These are phyloP conservation scores for Hafferia zeledoni DNA, from an alignment of 2,797 vertebrate genomes.

Conservation along the genomic window DNA sequence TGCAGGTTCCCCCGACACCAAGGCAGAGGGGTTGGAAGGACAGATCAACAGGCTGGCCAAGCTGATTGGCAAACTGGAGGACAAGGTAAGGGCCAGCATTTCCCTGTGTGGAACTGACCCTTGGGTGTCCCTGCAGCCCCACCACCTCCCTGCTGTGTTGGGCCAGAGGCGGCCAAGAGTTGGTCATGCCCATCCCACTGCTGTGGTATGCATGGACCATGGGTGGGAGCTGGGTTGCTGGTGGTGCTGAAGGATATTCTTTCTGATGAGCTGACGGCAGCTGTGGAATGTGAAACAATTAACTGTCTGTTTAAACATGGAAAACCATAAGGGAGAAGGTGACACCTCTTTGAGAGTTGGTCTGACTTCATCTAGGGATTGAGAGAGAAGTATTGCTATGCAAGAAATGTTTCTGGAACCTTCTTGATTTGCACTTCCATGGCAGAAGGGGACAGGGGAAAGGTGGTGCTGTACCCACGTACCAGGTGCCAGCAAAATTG, in stretches of 20 bases:
- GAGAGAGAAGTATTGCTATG: not conserved
- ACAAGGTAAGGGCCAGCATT: conserved; percentile 81
- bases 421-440: not conserved
- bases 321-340: not conserved
- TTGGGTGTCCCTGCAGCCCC: not conserved
- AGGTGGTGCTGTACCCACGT: not conserved
- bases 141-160: not conserved
- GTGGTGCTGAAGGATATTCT: not conserved
- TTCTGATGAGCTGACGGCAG: not conserved
- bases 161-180: not conserved
- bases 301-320: not conserved
- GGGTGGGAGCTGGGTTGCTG: not conserved
- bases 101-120: fast-evolving
- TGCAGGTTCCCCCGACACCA: conserved; percentile 82
- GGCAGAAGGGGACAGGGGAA: not conserved
- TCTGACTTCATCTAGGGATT: not conserved
- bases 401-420: not conserved
- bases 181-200: not conserved
- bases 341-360: not conserved
- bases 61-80: conserved; percentile 93
- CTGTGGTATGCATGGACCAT: fast-evolving
- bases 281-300: not conserved
- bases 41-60: conserved; percentile 94
- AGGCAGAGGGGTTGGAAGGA: conserved; percentile 89
- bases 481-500: fast-evolving